Conservation (phyloP, 2,113 vertebrate genomes). For the Mobula hypostoma region DNA sequence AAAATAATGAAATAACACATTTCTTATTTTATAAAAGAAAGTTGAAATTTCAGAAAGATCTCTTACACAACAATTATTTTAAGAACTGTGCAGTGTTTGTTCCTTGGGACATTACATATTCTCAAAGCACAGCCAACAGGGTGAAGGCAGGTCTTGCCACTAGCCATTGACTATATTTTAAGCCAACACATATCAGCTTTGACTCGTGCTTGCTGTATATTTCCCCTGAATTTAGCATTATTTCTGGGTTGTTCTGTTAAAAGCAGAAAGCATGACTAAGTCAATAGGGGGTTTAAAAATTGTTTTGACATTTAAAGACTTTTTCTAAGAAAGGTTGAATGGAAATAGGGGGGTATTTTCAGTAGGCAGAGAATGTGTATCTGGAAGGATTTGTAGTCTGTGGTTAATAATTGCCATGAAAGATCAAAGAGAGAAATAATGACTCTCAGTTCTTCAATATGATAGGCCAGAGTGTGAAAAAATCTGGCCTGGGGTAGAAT, state of each 20-base stretch:
- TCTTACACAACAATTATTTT: neutral
- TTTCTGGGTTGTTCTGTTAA: too few relatives aligned
- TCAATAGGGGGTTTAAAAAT: neutral
- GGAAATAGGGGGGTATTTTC: neutral
- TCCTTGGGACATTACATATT: neutral
- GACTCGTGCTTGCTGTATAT: neutral
- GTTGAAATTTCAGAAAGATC: constrained; percentile 3
- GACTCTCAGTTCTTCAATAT: neutral
- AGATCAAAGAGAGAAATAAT: neutral
- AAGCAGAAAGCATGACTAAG: neutral
- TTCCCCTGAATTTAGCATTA: neutral
- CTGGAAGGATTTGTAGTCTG: neutral
- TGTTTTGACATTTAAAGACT: neutral
- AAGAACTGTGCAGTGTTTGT: neutral
- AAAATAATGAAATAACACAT: neutral
- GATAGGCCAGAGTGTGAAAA: neutral
- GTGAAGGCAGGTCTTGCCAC: neutral
- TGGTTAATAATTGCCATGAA: neutral
- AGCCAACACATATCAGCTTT: neutral
- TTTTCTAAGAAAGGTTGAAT: neutral
- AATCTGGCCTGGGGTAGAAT: neutral
- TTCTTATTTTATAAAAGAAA: neutral
- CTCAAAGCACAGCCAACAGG: neutral
- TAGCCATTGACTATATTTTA: neutral
- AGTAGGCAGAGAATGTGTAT: neutral